Evolutionary conservation across 2,113 vertebrate species (phyloP).

Genomic region (Dipodomys ordii): DNA sequence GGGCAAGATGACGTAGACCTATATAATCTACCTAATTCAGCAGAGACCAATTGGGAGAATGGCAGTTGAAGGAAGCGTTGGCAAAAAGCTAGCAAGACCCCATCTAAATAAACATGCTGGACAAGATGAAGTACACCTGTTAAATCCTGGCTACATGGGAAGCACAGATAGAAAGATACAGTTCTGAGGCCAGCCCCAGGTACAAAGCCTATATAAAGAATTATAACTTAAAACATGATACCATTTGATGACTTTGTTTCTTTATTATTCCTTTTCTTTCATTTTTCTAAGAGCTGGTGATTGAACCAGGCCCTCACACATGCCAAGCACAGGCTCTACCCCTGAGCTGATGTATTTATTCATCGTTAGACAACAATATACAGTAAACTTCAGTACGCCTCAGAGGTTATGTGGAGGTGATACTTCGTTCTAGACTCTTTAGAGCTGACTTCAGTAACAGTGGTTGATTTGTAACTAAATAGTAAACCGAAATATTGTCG

Average conservation of each 20-base stretch:
- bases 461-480: slow-evolving; percentile 67
- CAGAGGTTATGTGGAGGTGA: neutral
- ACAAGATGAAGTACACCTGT: no score
- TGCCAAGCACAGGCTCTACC: neutral
- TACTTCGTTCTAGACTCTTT: neutral
- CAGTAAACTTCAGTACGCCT: neutral
- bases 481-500: slow-evolving; percentile 78
- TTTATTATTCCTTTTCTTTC: neutral
- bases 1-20: no score
- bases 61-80: no score
- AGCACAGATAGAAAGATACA: no score
- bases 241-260: neutral
- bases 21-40: no score
- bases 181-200: no score
- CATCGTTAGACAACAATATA: neutral
- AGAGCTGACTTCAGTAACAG: neutral
- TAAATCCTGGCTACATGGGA: no score
- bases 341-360: neutral
- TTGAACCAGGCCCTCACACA: neutral
- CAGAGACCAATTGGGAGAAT: no score
- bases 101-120: no score
- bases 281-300: neutral
- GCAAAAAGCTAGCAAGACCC: no score
- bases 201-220: neutral
- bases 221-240: neutral